Evolutionary conservation across 2,113 vertebrate genomes (phyloP), one percentile per base, ranked within the genome.

Genomic region (Archilochus colubris): DNA sequence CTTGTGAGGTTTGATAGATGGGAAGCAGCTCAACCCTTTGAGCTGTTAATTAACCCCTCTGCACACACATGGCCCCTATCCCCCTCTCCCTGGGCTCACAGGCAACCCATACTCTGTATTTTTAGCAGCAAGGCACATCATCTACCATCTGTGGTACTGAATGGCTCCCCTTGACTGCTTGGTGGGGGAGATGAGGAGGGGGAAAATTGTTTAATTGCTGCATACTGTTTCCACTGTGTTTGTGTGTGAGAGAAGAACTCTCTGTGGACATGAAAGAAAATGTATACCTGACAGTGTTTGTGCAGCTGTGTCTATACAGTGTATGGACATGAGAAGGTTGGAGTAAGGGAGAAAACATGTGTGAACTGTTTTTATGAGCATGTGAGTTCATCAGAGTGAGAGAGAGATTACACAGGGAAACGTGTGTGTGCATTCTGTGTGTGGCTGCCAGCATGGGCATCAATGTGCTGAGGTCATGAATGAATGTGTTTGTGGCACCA

Each of bases 1-100:
- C 91, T 94, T 87, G 83, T 94, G 93, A 95, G 81, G 72, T 87
- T 96, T 96, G 96, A 96, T 95, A 92, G 94, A 95, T 92, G 89
- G 72, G 92, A 92, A 91, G 86, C 58, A 81, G 83, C 88, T 96
- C 91, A 96, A 95, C 93, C 89, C 94, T 96, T 96, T 96, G 96
- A 97, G 93, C 96, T 95, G 92, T 95, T 97, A 95, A 96, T 96
- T 96, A 97, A 97, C 94, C 92, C 92, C 93, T 96, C 81, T 89
- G 79, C 82, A 91, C 91, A 91, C 93, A 89, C 80, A 58, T 81
- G 48, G 78, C 92, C 88, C 50, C 83, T 95, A 72, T 88, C 61
- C 67, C 85, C 46, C 89, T 88, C 73, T 76, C 86, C 84, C 70
- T 92, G 88, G 93, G 82, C 64, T 83, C 27, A 0, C 73, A 88